phyloP scores from a whole-genome alignment of 2,113 vertebrate genomes.

The Misgurnus anguillicaudatus region DNA sequence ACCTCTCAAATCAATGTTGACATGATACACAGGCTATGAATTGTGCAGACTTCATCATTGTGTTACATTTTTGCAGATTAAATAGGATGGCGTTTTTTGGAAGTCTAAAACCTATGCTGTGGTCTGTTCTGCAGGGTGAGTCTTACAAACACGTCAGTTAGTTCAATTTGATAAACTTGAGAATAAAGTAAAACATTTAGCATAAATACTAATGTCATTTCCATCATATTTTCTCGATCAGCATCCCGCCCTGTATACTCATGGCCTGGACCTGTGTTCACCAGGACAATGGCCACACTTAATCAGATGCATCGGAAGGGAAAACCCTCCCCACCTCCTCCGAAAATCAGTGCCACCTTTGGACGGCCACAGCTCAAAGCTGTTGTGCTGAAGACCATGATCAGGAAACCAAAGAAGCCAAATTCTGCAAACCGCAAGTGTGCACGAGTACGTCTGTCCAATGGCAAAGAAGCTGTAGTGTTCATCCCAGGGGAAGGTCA shows the following conservation, averaged over 20 bases:
- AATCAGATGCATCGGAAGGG: conserved; percentile 91
- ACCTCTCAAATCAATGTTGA: neutral
- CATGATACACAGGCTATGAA: neutral
- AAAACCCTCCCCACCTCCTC: conserved; percentile 47
- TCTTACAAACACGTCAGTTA: neutral
- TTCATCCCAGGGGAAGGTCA: conserved; percentile 93
- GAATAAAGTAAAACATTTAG: too few species aligned
- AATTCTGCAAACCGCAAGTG: conserved; percentile 95
- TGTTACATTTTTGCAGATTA: conserved; percentile 21
- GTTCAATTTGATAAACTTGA: too few species aligned
- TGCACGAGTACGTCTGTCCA: conserved; percentile 84
- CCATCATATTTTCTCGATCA: conserved; percentile 32
- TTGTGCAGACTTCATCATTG: neutral
- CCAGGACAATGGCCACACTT: conserved; percentile 85
- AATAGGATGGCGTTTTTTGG: conserved; percentile 61
- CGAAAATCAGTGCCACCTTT: conserved; percentile 62
- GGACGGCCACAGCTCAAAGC: conserved; percentile 88
- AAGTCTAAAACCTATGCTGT: conserved; percentile 62
- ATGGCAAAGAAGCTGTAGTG: conserved; percentile 80
- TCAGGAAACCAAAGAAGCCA: conserved; percentile 93
- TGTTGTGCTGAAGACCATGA: conserved; percentile 85
- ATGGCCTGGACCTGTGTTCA: conserved; percentile 60
- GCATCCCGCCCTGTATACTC: conserved; percentile 54
- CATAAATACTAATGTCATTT: too few species aligned
- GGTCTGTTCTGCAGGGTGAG: conserved; percentile 64